phyloP scores from a whole-genome alignment of 2,113 vertebrate genomes.

The Athene cunicularia region DNA sequence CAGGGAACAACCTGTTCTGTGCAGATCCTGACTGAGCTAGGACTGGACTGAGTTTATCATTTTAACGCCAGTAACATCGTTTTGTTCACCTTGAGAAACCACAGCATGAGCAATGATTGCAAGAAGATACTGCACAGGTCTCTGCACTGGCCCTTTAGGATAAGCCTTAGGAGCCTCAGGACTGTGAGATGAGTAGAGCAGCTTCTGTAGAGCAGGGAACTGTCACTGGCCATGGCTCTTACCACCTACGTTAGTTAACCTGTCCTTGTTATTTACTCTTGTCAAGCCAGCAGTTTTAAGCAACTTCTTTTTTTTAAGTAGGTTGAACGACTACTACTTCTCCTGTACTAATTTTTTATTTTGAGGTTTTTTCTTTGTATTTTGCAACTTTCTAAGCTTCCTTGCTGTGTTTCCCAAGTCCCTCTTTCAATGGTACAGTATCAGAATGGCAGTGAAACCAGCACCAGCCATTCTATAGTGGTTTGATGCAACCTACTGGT shows the following conservation, averaged over 20 bases:
- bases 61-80: background rate
- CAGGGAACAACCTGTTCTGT: constrained; percentile 51
- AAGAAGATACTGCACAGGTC: background rate
- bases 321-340: background rate
- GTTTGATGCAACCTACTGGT: background rate
- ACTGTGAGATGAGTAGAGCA: accelerated
- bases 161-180: background rate
- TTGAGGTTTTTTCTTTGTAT: background rate
- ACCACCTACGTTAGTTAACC: accelerated
- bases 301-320: background rate
- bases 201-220: background rate
- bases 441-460: background rate
- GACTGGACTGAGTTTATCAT: constrained; percentile 18
- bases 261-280: background rate
- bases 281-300: background rate
- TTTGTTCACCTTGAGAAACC: constrained; percentile 39
- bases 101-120: background rate
- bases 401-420: background rate
- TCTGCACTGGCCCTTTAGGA: background rate
- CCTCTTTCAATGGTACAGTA: accelerated
- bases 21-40: background rate
- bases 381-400: background rate
- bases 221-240: background rate
- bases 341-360: background rate
- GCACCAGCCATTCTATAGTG: background rate